phyloP scores from a whole-genome alignment of 2,797 vertebrate genomes.

The Chanos chanos region DNA sequence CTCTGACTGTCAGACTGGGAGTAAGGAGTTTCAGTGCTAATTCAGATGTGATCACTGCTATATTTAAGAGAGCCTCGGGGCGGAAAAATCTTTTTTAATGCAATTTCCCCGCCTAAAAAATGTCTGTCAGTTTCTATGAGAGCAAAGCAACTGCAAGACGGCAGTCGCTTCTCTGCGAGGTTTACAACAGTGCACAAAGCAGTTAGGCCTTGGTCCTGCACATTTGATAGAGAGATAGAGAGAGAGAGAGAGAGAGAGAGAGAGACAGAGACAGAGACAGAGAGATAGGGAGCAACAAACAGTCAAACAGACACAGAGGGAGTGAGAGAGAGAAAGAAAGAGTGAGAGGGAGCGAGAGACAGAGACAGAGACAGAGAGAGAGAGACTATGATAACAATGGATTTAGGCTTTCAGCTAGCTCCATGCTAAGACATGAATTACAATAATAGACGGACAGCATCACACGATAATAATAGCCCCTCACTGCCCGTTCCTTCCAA shows the following conservation, averaged over 20 bases:
- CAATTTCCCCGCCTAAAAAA: no score
- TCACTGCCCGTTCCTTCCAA: constrained; percentile 30
- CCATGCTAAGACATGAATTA: constrained; percentile 21
- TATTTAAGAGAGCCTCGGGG: background rate
- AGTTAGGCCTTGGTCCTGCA: background rate
- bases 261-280: constrained; percentile 15
- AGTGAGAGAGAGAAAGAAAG: no score
- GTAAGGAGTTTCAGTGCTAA: no score
- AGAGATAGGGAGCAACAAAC: background rate
- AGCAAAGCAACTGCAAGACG: background rate
- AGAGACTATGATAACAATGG: constrained; percentile 42
- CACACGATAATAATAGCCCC: constrained; percentile 32
- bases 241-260: constrained; percentile 12
- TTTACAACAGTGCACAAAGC: background rate
- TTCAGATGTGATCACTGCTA: constrained; percentile 9
- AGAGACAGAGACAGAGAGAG: background rate
- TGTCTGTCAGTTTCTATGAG: no score
- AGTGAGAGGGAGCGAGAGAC: background rate
- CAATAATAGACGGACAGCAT: constrained; percentile 38
- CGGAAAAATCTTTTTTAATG: no score
- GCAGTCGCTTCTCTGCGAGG: background rate
- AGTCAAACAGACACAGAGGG: no score
- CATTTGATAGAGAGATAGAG: background rate
- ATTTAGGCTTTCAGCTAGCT: constrained; percentile 39
- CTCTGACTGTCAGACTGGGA: no score